Percentiles rank a stretch among this genome's conserved stretches.
Conservation (phyloP, 2,888 invertebrate species). For the Salticus scenicus region DNA sequence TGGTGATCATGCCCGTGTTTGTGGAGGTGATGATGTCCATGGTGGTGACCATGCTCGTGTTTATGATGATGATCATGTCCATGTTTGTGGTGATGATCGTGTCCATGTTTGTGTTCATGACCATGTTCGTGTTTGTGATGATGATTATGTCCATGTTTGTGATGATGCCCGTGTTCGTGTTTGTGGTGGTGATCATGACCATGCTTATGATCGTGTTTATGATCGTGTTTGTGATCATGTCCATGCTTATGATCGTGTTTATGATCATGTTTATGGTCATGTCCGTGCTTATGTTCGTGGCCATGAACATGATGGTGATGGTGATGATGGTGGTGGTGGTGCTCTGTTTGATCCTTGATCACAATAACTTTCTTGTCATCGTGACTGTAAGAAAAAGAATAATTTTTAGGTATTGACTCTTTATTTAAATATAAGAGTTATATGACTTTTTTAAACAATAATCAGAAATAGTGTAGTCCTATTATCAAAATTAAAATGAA, state of each 20-base stretch:
- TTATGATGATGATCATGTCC: constrained; percentile 34
- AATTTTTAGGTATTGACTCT: too few species aligned
- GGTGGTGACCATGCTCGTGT: constrained; percentile 11
- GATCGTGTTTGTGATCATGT: constrained; percentile 40
- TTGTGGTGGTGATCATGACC: constrained; percentile 30
- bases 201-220: constrained; percentile 26
- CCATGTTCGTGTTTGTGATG: constrained; percentile 27
- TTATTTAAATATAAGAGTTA: too few species aligned
- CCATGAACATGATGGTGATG: constrained; percentile 34
- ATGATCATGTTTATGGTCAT: constrained; percentile 45
- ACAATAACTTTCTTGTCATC: constrained; percentile 44
- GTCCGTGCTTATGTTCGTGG: constrained; percentile 36
- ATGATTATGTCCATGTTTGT: constrained; percentile 32
- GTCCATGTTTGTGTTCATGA: constrained; percentile 33
- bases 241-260: constrained; percentile 30
- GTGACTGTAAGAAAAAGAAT: constrained; percentile 13
- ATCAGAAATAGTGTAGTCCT: too few species aligned
- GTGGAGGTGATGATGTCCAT: constrained; percentile 22
- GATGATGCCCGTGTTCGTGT: constrained; percentile 34
- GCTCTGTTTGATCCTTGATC: constrained; percentile 42
- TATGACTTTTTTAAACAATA: too few species aligned
- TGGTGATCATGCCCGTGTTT: constrained; percentile 20
- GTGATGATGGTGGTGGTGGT: constrained; percentile 44
- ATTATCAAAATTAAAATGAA: too few species aligned
- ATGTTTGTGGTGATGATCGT: constrained; percentile 37